Conservation (phyloP, 2,113 vertebrate species). For the Tetrao urogallus region DNA sequence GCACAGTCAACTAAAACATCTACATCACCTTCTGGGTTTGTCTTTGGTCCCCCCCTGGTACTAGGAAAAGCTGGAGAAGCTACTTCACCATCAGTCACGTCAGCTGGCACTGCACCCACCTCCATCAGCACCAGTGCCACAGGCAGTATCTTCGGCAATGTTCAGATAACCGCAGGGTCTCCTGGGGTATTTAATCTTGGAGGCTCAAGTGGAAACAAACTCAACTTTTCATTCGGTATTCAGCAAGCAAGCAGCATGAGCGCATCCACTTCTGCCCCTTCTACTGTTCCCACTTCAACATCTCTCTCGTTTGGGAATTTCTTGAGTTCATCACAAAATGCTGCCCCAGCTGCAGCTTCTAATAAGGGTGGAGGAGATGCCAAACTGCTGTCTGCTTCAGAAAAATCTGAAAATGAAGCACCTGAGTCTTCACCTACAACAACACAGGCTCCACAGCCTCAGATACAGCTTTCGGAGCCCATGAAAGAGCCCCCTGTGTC, state of each 20-base stretch:
- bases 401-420: constrained; percentile 51
- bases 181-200: constrained; percentile 78
- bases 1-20: constrained; percentile 58
- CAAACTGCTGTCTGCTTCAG: neutral
- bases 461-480: neutral
- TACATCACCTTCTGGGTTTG: constrained; percentile 58
- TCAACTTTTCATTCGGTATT: constrained; percentile 74
- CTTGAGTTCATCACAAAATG: constrained; percentile 44
- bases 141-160: constrained; percentile 34
- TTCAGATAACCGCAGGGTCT: constrained; percentile 35
- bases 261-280: constrained; percentile 38
- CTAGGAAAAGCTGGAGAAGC: constrained; percentile 76
- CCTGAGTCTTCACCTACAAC: neutral
- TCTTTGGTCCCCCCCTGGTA: constrained; percentile 62
- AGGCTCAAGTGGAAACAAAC: constrained; percentile 56
- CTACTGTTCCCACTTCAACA: constrained; percentile 44
- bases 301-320: constrained; percentile 67
- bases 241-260: constrained; percentile 21
- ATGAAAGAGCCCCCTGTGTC: neutral
- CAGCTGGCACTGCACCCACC: neutral
- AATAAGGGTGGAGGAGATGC: constrained; percentile 60
- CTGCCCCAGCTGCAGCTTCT: constrained; percentile 27
- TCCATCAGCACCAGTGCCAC: constrained; percentile 37
- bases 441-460: neutral
- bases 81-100: neutral